A percentile compares a stretch with the other conserved stretches of the same genome.
Conservation (phyloP, 2,888 invertebrate species). For the Stegophylla sp. region DNA sequence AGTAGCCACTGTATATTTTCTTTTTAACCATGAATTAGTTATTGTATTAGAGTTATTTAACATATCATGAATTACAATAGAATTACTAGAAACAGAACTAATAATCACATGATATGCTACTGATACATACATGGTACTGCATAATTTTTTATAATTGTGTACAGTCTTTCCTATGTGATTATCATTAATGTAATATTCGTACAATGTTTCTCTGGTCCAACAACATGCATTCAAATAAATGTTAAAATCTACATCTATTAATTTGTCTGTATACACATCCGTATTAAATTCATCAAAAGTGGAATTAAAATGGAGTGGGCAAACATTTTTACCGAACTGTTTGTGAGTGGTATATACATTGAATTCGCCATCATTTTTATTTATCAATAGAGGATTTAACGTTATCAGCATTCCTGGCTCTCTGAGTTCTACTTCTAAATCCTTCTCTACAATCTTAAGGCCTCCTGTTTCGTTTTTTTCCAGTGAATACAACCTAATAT, state of each 20-base stretch:
- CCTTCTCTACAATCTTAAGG: not conserved
- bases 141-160: not conserved
- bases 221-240: conserved; percentile 4
- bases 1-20: conserved; percentile 16
- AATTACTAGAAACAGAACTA: not conserved
- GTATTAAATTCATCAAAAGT: not conserved
- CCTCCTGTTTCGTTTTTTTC: not conserved
- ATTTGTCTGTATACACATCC: not conserved
- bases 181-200: conserved; percentile 6
- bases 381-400: conserved; percentile 9
- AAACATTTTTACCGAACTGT: not conserved
- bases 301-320: not conserved
- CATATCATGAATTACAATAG: conserved; percentile 16
- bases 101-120: conserved; percentile 22
- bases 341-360: not conserved
- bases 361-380: not conserved
- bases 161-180: not conserved
- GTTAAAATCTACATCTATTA: conserved; percentile 21
- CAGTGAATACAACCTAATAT: not conserved
- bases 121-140: not conserved
- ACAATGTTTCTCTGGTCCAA: conserved; percentile 30
- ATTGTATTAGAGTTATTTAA: not conserved
- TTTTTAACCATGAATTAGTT: not conserved
- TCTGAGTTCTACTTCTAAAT: no score
- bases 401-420: not conserved